Conservation (phyloP, 1,140 invertebrate genomes). For the Physella acuta region DNA sequence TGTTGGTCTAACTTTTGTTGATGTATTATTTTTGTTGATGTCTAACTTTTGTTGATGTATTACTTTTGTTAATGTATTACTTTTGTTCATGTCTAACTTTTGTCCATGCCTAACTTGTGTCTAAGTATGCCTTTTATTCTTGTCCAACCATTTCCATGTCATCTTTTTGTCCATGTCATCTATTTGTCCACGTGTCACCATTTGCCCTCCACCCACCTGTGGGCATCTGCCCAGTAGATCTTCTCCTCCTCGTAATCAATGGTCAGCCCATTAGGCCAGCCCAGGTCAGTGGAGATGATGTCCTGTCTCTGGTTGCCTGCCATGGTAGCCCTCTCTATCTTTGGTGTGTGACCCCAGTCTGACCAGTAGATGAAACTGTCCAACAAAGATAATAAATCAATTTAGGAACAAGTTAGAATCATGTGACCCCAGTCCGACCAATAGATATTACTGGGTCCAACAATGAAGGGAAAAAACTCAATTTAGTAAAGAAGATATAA, state of each 20-base stretch:
- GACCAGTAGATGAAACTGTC: slow-evolving; percentile 81
- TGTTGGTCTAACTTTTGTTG: too few relatives aligned
- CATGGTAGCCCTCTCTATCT: slow-evolving; percentile 95
- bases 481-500: too few relatives aligned
- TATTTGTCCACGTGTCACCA: slow-evolving; percentile 89
- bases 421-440: too few relatives aligned
- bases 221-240: slow-evolving; percentile 97
- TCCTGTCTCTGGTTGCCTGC: slow-evolving; percentile 89
- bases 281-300: slow-evolving; percentile 86
- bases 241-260: slow-evolving; percentile 94
- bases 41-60: too few relatives aligned
- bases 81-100: too few relatives aligned
- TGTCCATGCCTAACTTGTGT: too few relatives aligned
- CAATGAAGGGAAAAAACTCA: too few relatives aligned
- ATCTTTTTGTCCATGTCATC: slow-evolving; percentile 76
- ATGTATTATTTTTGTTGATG: too few relatives aligned
- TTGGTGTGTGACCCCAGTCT: slow-evolving; percentile 81
- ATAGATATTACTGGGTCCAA: too few relatives aligned
- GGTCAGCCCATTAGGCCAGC: slow-evolving; percentile 92
- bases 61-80: too few relatives aligned
- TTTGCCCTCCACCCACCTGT: slow-evolving; percentile 72
- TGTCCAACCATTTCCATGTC: too few relatives aligned
- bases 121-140: background rate
- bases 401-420: too few relatives aligned
- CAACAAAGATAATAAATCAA: slow-evolving; percentile 22